Evolutionary conservation across 2,113 vertebrate genomes (phyloP), one percentile per base, ranked within the genome.

Genomic region (Cololabis saira): DNA sequence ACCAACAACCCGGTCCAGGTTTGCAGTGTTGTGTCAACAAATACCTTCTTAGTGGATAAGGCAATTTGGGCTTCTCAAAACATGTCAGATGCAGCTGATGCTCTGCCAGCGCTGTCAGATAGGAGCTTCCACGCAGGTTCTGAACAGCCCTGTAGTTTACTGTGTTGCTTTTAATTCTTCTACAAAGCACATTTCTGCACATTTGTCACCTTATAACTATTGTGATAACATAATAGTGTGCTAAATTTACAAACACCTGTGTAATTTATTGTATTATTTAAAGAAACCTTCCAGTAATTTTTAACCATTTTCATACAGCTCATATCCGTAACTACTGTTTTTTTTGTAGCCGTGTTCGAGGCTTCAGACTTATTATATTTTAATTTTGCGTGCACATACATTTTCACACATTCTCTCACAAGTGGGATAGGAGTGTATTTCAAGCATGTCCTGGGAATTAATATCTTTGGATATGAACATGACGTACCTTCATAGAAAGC

Each of bases 41-140:
- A 83, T 76, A 85, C 63, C 85, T 83, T 86, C 83, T 89, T 89
- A 83, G 76, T 61, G 87, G 76, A 76, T 88, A 82, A 85, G 65
- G 85, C 87, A 86, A 86, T 87, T 88, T 89, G 64, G 83, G 80
- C 87, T 85, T 88, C 82, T 89, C 80, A 85, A 87, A 90, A 89
- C 76, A 87, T 81, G 83, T 88, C 87, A 84, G 81, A 56, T 76
- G 70, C 79, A 83, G 79, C 65, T 79, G 83, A 86, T 76, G 70
- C 72, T 76, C 84, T 81, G 84, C 84, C 80, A 79, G 80, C 55
- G 78, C 82, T 24, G 49, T 85, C 78, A 84, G 72, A 76, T 49
- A 77, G 60, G 72, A 74, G 81, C 86, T 88, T 80, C 76, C 62
- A 54, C 66, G 58, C 66, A 41, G 51, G 61, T 66, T 65, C 45